Base-by-base conservation (phyloP, 2,113 vertebrate species). In the Cephalopholis sonnerati region DNA sequence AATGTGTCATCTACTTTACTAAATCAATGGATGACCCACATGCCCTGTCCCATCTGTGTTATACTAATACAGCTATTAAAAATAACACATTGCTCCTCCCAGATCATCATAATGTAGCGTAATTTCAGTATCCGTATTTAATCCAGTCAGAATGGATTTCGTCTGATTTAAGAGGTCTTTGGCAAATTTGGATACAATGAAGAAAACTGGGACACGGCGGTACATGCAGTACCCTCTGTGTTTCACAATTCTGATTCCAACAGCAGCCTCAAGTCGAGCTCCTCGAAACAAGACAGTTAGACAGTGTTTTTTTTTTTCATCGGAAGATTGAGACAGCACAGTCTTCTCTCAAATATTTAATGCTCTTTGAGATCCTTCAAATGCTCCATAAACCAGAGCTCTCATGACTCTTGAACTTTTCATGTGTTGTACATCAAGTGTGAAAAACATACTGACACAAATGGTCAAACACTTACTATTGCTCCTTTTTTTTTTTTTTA, bases 181-280 rank as follows among this genome's bases (percentile, higher is more conserved):
- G 63, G 78, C 69, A 75, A 78, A 86, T 88, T 81, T 89, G 80
- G 77, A 59, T 75, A 86, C 87, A 86, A 82, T 89, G 59, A 77
- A 32, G 83, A 90, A 67, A 92, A 92, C 63, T 92, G 69, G 91
- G 91, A 81, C 91, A 83, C 54, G 8, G 65, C 77, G 4, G 62
- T 59, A 66, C 77, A 66, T 5, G 61, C 83, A 81, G 59, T 59
- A 36, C 76, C 22, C 63, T 84, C 66, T 82, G 62, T 81, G 77
- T 79, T 82, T 87, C 83, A 82, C 68, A 46, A 65, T 76, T 85
- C 27, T 74, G 27, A 88, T 73, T 83, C 78, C 66, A 62, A 22
- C 74, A 58, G 55, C 83, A 73, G 73, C 86, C 73, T 87, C 62
- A 53, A 80, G 75, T 74, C 59, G 4, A 74, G 68, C 82, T 81